Evolutionary conservation across 2,797 vertebrate species (phyloP).

Genomic region (Vireo griseus): DNA sequence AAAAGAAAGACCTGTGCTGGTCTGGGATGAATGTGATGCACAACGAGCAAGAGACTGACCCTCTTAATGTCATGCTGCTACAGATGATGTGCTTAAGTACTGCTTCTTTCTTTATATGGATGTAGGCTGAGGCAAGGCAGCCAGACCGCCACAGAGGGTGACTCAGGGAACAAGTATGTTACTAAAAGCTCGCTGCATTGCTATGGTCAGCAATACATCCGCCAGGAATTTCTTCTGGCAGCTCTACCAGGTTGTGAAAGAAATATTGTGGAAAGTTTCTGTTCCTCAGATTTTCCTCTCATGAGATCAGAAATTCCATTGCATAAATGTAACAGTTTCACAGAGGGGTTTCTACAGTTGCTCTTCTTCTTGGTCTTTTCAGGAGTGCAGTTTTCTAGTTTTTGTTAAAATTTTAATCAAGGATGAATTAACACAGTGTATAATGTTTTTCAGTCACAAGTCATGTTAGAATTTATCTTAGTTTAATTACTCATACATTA

Average conservation of each 20-base stretch:
- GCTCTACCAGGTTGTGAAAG: not conserved
- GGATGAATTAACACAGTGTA: not conserved
- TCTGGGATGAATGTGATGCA: not conserved
- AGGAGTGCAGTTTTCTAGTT: not conserved
- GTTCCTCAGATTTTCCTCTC: not conserved
- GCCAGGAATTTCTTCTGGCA: slow-evolving; percentile 27
- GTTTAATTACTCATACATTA: not conserved
- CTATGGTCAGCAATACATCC: not conserved
- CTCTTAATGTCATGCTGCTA: not conserved
- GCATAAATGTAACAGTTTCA: not conserved
- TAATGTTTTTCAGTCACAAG: not conserved
- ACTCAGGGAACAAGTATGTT: slow-evolving; percentile 25
- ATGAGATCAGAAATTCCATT: not conserved
- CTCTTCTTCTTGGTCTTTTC: not conserved
- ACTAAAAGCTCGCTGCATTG: not conserved
- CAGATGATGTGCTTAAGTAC: not conserved
- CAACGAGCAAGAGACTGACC: not conserved
- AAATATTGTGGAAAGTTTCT: not conserved
- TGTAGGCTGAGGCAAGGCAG: not conserved
- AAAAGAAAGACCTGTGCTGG: not conserved
- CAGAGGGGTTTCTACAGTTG: not conserved
- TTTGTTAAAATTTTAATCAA: not conserved
- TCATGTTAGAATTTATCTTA: not conserved
- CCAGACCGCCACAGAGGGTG: not conserved
- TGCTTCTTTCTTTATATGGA: slow-evolving; percentile 48